These are phyloP conservation scores for Rhagium mordax DNA, from an alignment of 2,888 invertebrate genomes.

Conservation along the genomic window DNA sequence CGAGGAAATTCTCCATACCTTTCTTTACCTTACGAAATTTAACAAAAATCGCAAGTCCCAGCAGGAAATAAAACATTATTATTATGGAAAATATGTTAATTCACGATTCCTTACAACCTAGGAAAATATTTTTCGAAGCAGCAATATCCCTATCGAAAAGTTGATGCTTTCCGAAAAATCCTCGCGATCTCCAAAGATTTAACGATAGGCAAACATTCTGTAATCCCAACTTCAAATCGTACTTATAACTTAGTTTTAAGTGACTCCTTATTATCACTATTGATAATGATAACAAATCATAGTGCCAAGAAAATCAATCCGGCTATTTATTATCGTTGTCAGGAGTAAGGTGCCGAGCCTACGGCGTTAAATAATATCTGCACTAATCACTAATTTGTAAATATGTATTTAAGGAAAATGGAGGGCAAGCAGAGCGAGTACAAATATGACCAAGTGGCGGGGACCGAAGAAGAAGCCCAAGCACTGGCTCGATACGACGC, in stretches of 20 bases:
- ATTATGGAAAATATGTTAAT: no score
- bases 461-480: slow-evolving; percentile 46
- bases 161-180: neutral
- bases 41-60: no score
- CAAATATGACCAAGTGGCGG: slow-evolving; percentile 51
- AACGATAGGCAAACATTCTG: neutral
- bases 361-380: neutral
- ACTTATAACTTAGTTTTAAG: neutral
- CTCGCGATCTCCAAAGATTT: neutral
- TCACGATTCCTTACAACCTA: no score
- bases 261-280: neutral
- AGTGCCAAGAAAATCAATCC: neutral
- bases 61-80: no score
- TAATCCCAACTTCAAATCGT: neutral
- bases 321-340: neutral
- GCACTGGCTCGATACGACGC: slow-evolving; percentile 19
- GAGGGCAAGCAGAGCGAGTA: slow-evolving; percentile 40
- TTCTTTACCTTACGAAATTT: no score
- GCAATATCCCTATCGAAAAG: no score
- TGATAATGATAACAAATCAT: neutral
- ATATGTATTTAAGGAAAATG: slow-evolving; percentile 24
- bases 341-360: no score
- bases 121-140: no score
- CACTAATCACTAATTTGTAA: neutral
- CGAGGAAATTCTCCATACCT: no score